phyloP scores from a whole-genome alignment of 2,113 vertebrate genomes.

The Ammodytes dubius region DNA sequence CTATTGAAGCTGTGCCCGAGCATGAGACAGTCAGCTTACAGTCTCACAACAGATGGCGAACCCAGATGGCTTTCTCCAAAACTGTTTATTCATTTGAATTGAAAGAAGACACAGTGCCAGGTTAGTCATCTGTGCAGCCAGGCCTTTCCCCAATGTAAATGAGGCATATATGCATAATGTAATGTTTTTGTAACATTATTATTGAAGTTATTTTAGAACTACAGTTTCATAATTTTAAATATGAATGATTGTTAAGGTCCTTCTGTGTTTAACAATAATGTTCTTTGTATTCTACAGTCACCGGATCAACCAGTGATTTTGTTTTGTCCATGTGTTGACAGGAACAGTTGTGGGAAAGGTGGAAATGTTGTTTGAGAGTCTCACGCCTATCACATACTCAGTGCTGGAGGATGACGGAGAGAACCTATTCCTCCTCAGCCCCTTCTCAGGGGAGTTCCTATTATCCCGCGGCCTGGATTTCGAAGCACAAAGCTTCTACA shows the following conservation, averaged over 20 bases:
- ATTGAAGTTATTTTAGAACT: neutral
- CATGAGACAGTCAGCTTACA: slow-evolving; percentile 26
- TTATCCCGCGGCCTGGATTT: slow-evolving; percentile 84
- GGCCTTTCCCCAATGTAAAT: neutral
- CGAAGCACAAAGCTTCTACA: slow-evolving; percentile 79
- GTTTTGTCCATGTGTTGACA: slow-evolving; percentile 60
- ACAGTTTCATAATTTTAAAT: neutral
- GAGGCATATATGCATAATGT: slow-evolving; percentile 3
- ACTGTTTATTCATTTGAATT: slow-evolving; percentile 82
- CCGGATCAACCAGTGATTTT: neutral
- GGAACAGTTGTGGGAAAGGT: slow-evolving; percentile 83
- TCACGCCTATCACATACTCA: slow-evolving; percentile 72
- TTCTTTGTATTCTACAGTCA: neutral
- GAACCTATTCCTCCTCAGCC: slow-evolving; percentile 82
- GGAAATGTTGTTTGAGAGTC: slow-evolving; percentile 48
- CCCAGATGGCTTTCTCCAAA: slow-evolving; percentile 73
- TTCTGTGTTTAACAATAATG: neutral
- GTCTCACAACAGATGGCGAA: slow-evolving; percentile 64
- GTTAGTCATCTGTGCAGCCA: slow-evolving; percentile 58
- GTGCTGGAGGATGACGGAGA: slow-evolving; percentile 84
- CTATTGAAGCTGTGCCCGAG: slow-evolving; percentile 45
- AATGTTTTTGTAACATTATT: neutral
- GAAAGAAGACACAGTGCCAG: slow-evolving; percentile 83
- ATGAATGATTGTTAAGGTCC: neutral
- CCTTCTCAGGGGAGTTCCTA: slow-evolving; percentile 82